Percentiles rank a stretch among this genome's conserved stretches.
phyloP scores from a whole-genome alignment of 2,888 invertebrate genomes.

The Drosophila rellima region DNA sequence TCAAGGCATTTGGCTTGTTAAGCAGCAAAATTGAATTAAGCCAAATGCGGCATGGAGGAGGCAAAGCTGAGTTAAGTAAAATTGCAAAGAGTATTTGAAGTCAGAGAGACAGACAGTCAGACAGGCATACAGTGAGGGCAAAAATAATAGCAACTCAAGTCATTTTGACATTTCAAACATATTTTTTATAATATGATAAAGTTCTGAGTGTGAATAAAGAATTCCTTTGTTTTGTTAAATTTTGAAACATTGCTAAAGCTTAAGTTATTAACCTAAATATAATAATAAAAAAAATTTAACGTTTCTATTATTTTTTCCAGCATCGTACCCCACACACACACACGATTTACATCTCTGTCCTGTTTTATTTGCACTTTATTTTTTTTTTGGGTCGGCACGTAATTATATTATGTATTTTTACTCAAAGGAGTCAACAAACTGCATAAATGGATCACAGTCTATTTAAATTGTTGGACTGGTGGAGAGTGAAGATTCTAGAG shows the following conservation, averaged over 20 bases:
- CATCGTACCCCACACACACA: not conserved
- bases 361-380: slow-evolving; percentile 2
- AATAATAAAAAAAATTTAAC: no score
- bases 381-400: slow-evolving; percentile 21
- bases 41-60: slow-evolving; percentile 54
- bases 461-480: slow-evolving; percentile 21
- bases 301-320: no score
- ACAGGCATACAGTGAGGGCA: not conserved
- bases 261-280: no score
- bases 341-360: slow-evolving; percentile 8
- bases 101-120: slow-evolving; percentile 12
- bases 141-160: no score
- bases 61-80: slow-evolving; percentile 32
- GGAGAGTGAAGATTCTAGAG: not conserved
- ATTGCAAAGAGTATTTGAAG: slow-evolving; percentile 45
- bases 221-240: no score
- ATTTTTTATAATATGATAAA: no score
- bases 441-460: slow-evolving; percentile 36
- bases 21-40: slow-evolving; percentile 70
- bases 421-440: slow-evolving; percentile 36
- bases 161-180: no score
- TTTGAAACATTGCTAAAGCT: no score
- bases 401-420: slow-evolving; percentile 58
- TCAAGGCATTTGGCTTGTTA: slow-evolving; percentile 68
- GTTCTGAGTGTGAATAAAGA: no score